phyloP scores from a whole-genome alignment of 1,140 invertebrate genomes.

The Drosophila chauvacae region DNA sequence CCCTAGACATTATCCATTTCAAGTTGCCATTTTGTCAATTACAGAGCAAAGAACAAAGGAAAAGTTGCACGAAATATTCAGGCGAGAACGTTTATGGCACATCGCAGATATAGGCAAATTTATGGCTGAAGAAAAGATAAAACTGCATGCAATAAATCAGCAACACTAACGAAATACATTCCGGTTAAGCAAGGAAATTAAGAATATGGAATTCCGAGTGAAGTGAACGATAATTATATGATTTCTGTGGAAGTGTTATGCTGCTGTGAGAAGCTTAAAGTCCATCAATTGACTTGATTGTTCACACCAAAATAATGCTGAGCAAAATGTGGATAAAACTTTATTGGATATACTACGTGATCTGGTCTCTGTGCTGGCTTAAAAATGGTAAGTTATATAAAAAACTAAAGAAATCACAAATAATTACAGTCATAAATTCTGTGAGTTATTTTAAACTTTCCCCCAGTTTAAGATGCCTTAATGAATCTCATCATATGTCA shows the following conservation, averaged over 20 bases:
- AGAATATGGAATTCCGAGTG: conserved; percentile 23
- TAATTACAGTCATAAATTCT: conserved; percentile 8
- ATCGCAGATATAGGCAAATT: conserved; percentile 59
- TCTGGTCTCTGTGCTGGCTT: conserved; percentile 46
- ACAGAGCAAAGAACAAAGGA: conserved; percentile 34
- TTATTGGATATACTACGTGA: conserved; percentile 41
- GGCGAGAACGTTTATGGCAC: conserved; percentile 56
- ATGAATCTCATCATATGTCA: background rate
- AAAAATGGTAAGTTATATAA: conserved; percentile 44
- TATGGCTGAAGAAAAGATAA: conserved; percentile 12
- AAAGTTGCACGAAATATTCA: conserved; percentile 53
- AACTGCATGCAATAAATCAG: background rate
- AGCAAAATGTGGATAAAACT: conserved; percentile 65
- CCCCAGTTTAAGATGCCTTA: background rate
- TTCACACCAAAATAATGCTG: background rate
- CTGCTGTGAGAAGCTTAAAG: conserved; percentile 42
- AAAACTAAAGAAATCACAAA: background rate
- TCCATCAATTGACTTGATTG: conserved; percentile 4
- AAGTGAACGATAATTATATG: conserved; percentile 19
- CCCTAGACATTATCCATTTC: conserved; percentile 53
- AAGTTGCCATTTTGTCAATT: conserved; percentile 45
- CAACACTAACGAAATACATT: conserved; percentile 1
- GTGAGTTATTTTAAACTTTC: conserved; percentile 6
- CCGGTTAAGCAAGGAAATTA: conserved; percentile 1
- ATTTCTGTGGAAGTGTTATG: conserved; percentile 25